Evolutionary conservation across 2,888 invertebrate species (phyloP).

Genomic region (Plebejus argus): DNA sequence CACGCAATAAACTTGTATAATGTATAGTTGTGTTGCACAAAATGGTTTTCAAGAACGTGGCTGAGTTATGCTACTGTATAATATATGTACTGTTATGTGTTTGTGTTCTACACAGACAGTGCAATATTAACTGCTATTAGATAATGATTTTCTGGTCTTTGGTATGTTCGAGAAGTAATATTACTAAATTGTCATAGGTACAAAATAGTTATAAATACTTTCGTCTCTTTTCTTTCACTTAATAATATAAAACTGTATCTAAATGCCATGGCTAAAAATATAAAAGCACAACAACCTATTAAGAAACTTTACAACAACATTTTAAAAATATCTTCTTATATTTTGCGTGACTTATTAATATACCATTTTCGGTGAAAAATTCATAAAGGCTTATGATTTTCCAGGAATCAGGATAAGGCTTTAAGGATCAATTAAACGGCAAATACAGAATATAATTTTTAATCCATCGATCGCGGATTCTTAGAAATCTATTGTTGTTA

Average conservation of each 20-base stretch:
- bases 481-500: no score
- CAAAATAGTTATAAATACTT: neutral
- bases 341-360: neutral
- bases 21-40: neutral
- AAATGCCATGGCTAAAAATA: neutral
- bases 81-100: neutral
- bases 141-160: neutral
- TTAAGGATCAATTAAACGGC: no score
- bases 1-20: neutral
- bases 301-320: neutral
- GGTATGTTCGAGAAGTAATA: neutral
- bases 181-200: neutral
- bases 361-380: neutral
- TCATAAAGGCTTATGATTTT: neutral
- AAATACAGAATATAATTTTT: no score
- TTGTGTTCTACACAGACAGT: neutral
- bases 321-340: no score
- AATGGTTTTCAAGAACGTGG: neutral
- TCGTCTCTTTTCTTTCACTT: neutral
- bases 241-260: neutral
- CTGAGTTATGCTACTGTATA: neutral
- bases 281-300: neutral
- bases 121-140: slow-evolving; percentile 5
- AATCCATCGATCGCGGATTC: no score
- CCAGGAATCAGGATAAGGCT: neutral